phyloP scores from a whole-genome alignment of 1,140 invertebrate species.

The Drosophila virilis region DNA sequence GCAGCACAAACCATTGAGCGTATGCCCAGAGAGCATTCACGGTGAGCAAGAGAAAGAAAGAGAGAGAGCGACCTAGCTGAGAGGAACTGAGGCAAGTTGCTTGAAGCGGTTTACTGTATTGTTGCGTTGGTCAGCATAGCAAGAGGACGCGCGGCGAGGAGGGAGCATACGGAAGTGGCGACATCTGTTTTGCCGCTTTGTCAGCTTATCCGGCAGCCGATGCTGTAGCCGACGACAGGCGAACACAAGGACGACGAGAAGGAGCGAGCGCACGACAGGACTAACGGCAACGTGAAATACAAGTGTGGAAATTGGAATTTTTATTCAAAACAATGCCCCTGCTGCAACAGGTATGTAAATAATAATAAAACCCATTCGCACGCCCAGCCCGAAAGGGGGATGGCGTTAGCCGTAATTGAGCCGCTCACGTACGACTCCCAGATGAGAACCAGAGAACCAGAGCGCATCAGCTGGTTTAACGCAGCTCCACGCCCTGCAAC shows the following conservation, averaged over 20 bases:
- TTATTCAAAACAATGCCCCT: conserved; percentile 84
- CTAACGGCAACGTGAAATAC: conserved; percentile 59
- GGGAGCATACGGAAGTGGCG: conserved; percentile 70
- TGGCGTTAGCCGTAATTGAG: conserved; percentile 67
- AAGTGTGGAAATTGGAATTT: conserved; percentile 84
- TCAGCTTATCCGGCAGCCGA: conserved; percentile 72
- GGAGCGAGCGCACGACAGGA: conserved; percentile 33
- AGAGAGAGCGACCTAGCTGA: conserved; percentile 13
- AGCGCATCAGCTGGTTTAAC: conserved; percentile 60
- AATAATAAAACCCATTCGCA: conserved; percentile 83
- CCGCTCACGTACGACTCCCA: conserved; percentile 69
- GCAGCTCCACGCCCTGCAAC: conserved; percentile 39
- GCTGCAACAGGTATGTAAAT: conserved; percentile 84
- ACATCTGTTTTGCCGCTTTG: conserved; percentile 81
- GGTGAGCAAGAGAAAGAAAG: conserved; percentile 10
- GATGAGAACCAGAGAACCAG: conserved; percentile 31
- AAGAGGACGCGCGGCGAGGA: conserved; percentile 12
- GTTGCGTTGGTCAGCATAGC: conserved; percentile 23
- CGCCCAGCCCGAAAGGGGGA: conserved; percentile 42
- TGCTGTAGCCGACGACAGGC: conserved; percentile 49
- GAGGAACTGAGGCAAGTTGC: conserved; percentile 27
- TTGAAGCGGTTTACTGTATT: conserved; percentile 18
- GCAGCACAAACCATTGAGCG: conserved; percentile 55
- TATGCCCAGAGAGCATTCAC: conserved; percentile 13
- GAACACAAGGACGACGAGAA: conserved; percentile 24